Base-by-base conservation (phyloP, 2,888 invertebrate genomes). In the Nemurella pictetii region DNA sequence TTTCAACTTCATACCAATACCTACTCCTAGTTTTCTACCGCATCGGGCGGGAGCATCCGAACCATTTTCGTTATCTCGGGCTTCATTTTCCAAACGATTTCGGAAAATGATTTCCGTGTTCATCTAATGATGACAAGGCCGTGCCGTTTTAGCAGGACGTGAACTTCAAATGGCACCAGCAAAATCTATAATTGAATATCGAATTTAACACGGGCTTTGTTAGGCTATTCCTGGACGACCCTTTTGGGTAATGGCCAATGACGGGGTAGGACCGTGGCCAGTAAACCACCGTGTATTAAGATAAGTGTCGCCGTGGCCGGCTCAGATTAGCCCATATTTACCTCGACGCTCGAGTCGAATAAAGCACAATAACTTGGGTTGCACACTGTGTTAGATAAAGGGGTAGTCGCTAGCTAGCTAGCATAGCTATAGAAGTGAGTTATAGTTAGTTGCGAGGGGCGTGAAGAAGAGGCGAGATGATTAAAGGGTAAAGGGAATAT, bases 381-480 rank as follows among this genome's bases (percentile, higher is more conserved):
- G 27, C 28, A 12, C 75, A 25, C 1, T 26, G 75, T 9, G 75
- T 75, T 25, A 75, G 75, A 75, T 75, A 75, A 75, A 75, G 75
- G 75, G 55, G 55, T 55, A 55, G 55, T 20, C 9, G 20, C 5
- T 35, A 35, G 55, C 55, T 26, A 26, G 75, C 27, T 4, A 5
- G 9, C 15, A 36, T 9, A 36, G 75, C 26, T 26, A 75, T 1
- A 78, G 82, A 26, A 72, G 72, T 82, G 82, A 82, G 82, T 82
- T 82, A 82, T 72, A 72, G 72, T 27, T 28, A 36, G 82, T 82
- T 82, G 55, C 55, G 28, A 20, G 27, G 82, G 82, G 82, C 55
- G 82, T 82, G 82, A 82, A 82, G 72, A 82, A 55, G 72, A 82
- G 82, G 55, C 73, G 82, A 55, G 72, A 82, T 82, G 82, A 82